Conservation (phyloP, 2,113 vertebrate species). For the Oncorhynchus kisutch region DNA sequence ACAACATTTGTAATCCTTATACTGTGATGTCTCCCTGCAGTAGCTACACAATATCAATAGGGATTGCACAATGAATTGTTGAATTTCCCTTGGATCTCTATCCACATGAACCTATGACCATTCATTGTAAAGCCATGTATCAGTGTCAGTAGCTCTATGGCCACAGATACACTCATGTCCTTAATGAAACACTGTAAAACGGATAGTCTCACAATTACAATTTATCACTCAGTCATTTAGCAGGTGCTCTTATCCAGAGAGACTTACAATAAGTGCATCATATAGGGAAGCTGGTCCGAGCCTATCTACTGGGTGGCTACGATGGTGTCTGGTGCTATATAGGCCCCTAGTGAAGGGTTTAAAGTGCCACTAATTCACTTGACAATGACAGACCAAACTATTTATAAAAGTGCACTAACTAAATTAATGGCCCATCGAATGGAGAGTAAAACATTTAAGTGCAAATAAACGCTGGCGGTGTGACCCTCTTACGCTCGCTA, state of each 20-base stretch:
- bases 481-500: constrained; percentile 73
- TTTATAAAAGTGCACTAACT: constrained; percentile 79
- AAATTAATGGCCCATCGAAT: constrained; percentile 79
- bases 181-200: constrained; percentile 15
- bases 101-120: too few relatives aligned
- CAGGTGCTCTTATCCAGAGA: not conserved
- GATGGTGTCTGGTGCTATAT: constrained; percentile 46
- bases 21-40: too few relatives aligned
- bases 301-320: constrained; percentile 42
- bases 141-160: not conserved
- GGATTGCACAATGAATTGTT: too few relatives aligned
- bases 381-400: constrained; percentile 74
- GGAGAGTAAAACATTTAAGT: constrained; percentile 79
- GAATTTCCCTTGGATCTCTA: too few relatives aligned
- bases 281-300: constrained; percentile 33
- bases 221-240: constrained; percentile 1
- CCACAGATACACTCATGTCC: not conserved
- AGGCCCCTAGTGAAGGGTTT: constrained; percentile 62
- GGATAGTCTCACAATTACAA: not conserved
- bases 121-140: too few relatives aligned
- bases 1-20: too few relatives aligned
- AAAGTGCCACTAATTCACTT: constrained; percentile 78
- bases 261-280: not conserved
- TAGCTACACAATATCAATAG: too few relatives aligned
- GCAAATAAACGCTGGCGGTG: constrained; percentile 72